Evolutionary conservation across 1,140 invertebrate genomes (phyloP), one percentile per base, ranked within the genome.

Genomic region (Heliconius hermathena): DNA sequence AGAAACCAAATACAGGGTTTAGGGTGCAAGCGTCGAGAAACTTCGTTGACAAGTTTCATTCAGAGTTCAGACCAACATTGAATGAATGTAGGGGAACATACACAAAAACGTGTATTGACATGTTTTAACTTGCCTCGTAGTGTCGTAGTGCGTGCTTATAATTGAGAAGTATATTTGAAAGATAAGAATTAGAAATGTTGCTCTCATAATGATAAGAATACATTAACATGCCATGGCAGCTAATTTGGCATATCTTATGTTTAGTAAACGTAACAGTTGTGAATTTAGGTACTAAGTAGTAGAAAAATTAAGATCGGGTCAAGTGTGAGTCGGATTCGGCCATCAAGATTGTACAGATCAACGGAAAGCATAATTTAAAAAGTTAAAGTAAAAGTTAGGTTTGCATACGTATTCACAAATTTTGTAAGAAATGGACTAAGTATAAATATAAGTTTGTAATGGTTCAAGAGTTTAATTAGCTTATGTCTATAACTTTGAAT

Each of bases 131-230:
- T 29, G 60, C 22, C 26, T 13, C 18, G 5, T 52, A 4, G 0
- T 60, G 8, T 13, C 6, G 5, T 52, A 4, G 3, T 60, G 8
- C 8, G 13, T 66, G 60, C 5, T 66, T 26, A 29, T 66, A 66
- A 66, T 66, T 66, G 22, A 29, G 60, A 66, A 66, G 60, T 26
- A 20, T 57, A 57, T 66, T 66, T 29, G 5, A 29, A 9, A 26
- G 60, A 66, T 66, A 66, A 66, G 60, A 66, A 66, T 13, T 66
- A 66, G 9, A 66, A 66, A 66, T 66, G 13, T 26, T 22, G 60
- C 11, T 29, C 3, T 29, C 22, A 66, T 66, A 29, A n/a, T 26
- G 60, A 66, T 66, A 66, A 66, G 9, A 16, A 29, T 16, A 66
- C 16, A 52, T 18, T 52, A 29, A 66, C 60, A 36, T 36, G 13